These are phyloP conservation scores for Atta colombica DNA, from an alignment of 1,140 invertebrate genomes.

Conservation along the genomic window DNA sequence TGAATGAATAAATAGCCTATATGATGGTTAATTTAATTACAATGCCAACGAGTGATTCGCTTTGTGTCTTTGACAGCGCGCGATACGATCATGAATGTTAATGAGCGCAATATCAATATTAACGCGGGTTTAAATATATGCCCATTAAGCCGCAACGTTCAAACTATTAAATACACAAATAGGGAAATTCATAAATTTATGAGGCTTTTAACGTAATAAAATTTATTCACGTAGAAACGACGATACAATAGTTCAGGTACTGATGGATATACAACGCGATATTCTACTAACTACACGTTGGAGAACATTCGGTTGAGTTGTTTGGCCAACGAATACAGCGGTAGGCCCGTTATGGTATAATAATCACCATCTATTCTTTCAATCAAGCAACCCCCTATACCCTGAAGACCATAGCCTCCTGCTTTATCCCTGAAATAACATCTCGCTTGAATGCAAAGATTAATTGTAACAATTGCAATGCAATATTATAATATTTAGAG, in stretches of 20 bases:
- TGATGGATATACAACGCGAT: background rate
- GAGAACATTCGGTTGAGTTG: conserved; percentile 89
- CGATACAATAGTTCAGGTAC: conserved; percentile 26
- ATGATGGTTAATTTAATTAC: conserved; percentile 22
- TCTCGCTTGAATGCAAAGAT: background rate
- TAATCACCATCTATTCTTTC: conserved; percentile 96
- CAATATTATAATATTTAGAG: background rate
- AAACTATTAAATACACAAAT: conserved; percentile 52
- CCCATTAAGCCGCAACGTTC: conserved; percentile 24
- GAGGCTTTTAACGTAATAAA: conserved; percentile 39
- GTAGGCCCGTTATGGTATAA: conserved; percentile 97
- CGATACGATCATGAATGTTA: conserved; percentile 49
- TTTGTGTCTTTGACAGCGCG: conserved; percentile 47
- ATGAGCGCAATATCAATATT: conserved; percentile 48
- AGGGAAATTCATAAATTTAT: conserved; percentile 39
- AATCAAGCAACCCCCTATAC: conserved; percentile 94
- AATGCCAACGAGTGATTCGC: background rate
- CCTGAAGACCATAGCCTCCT: conserved; percentile 98
- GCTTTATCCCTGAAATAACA: conserved; percentile 94
- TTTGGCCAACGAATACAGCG: conserved; percentile 92
- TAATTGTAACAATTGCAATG: background rate
- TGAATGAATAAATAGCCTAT: background rate
- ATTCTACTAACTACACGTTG: conserved; percentile 35
- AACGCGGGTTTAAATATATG: conserved; percentile 42
- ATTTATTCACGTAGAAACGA: conserved; percentile 34